Evolutionary conservation across 2,888 invertebrate genomes (phyloP).

Genomic region (Apamea monoglypha): DNA sequence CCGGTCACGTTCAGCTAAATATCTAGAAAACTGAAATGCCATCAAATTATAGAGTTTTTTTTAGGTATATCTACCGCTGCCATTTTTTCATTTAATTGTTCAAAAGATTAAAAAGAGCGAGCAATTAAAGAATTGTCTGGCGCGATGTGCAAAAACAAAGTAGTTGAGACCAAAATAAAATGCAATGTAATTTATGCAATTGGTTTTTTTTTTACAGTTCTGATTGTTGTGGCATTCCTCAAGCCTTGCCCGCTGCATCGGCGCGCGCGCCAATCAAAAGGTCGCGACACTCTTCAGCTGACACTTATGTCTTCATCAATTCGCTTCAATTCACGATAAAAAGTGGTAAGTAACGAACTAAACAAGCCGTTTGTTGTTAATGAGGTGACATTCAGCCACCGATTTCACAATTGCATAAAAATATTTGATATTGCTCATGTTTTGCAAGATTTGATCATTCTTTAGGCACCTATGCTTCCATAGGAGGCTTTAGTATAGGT

Average conservation of each 20-base stretch:
- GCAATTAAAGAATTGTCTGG: conserved; percentile 26
- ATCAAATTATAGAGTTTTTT: conserved; percentile 15
- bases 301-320: conserved; percentile 81
- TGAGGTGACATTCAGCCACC: conserved; percentile 68
- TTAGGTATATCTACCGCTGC: neutral
- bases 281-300: conserved; percentile 79
- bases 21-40: conserved; percentile 36
- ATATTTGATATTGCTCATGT: conserved; percentile 16
- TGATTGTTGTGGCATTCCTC: conserved; percentile 65
- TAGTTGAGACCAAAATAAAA: conserved; percentile 23
- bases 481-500: neutral
- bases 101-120: neutral
- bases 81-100: neutral
- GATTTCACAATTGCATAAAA: conserved; percentile 52
- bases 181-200: conserved; percentile 25
- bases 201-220: conserved; percentile 27
- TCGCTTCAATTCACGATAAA: conserved; percentile 78
- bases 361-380: conserved; percentile 69
- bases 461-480: neutral
- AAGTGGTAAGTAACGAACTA: conserved; percentile 69
- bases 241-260: conserved; percentile 74
- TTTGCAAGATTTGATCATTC: conserved; percentile 6
- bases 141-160: conserved; percentile 33
- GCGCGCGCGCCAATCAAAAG: conserved; percentile 77
- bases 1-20: conserved; percentile 56